A percentile compares a stretch with the other conserved stretches of the same genome.
These are phyloP conservation scores for Lytechinus variegatus DNA, from an alignment of 35 echinoderm and acorn worm species.

Conservation along the genomic window DNA sequence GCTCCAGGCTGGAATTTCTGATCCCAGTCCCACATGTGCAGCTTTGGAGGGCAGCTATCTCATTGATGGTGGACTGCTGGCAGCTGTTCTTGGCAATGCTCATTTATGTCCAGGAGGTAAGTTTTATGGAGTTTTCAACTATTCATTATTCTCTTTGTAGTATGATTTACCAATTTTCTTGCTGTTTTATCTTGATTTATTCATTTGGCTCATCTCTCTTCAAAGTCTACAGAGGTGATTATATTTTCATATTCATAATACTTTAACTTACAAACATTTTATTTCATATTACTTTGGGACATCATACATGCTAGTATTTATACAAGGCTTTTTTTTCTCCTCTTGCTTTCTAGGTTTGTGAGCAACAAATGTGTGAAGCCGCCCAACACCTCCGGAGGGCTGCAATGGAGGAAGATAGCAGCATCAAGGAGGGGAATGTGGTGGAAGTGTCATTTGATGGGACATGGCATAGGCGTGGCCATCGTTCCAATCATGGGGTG, in stretches of 20 bases:
- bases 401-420: not conserved
- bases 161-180: not conserved
- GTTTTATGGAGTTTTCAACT: not conserved
- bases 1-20: too few species aligned
- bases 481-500: constrained; percentile 47
- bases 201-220: not conserved
- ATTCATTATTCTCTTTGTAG: not conserved
- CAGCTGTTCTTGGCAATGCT: not conserved
- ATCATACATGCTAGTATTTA: not conserved
- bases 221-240: not conserved
- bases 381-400: not conserved
- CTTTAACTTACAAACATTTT: too few species aligned
- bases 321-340: not conserved
- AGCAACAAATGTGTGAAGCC: not conserved
- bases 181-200: not conserved
- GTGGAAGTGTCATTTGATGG: constrained; percentile 60
- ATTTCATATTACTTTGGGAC: not conserved
- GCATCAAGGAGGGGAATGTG: not conserved
- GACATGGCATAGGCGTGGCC: constrained; percentile 52
- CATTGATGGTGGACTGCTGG: not conserved
- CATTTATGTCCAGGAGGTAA: not conserved
- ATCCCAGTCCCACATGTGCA: too few species aligned
- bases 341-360: not conserved
- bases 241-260: too few species aligned
- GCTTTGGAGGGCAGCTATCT: too few species aligned